Conservation (phyloP, 2,888 invertebrate species). For the Digitonthophagus gazella region DNA sequence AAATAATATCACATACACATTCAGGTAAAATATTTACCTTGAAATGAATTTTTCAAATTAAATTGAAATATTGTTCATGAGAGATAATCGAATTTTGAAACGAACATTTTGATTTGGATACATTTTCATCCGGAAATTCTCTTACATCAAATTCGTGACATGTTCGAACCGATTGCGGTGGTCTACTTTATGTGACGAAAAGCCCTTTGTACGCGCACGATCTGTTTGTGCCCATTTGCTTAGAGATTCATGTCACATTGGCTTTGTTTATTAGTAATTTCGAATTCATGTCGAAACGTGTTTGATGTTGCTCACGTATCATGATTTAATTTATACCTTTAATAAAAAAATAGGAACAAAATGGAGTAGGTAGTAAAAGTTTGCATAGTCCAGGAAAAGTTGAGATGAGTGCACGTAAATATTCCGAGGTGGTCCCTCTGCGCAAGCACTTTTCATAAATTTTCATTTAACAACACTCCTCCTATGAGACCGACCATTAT, state of each 20-base stretch:
- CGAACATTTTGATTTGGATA: not conserved
- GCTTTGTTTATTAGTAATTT: too few species aligned
- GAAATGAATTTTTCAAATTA: not conserved
- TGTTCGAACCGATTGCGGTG: not conserved
- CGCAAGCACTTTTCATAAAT: slow-evolving; percentile 15
- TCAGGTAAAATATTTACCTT: not conserved
- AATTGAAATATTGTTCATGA: not conserved
- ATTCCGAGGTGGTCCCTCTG: not conserved
- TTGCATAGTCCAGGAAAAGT: not conserved
- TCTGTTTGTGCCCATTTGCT: not conserved
- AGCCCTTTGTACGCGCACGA: not conserved
- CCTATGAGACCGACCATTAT: slow-evolving; percentile 3
- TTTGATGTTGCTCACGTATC: too few species aligned
- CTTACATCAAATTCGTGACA: not conserved
- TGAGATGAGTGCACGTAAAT: not conserved
- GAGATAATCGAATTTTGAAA: not conserved
- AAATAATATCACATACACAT: not conserved
- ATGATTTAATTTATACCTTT: not conserved
- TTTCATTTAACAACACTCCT: slow-evolving; percentile 17
- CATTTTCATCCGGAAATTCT: not conserved
- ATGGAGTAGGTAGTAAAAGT: not conserved
- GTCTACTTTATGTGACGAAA: not conserved
- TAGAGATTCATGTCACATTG: not conserved
- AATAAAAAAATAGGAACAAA: not conserved
- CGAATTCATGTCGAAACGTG: too few species aligned